Base-by-base conservation (phyloP, 2,888 invertebrate species). In the Sycophila texana region DNA sequence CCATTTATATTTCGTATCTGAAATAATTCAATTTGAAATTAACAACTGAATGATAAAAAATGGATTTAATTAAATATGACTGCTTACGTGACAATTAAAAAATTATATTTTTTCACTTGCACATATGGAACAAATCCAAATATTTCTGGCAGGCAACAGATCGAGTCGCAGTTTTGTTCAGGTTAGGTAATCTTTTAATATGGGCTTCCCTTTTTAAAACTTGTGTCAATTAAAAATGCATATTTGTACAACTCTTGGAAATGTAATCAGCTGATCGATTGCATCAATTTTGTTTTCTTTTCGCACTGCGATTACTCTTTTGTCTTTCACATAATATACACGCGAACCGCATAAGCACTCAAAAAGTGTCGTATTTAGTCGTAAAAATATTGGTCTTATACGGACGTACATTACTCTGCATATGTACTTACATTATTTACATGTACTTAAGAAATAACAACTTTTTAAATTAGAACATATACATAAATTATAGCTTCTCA, bases 51-150 rank as follows among this genome's bases (percentile, higher is more conserved):
- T 10, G 12, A 16, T 39, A 4, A 18, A 18, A 39, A 18, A 18
- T 39, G 47, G 2, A 7, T 39, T 63, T n/a, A 63, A 4, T 39
- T n/a, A 30, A 18, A 18, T 4, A 63, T 1, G 5, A 63, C 39
- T 47, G n/a, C n/a, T n/a, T 53, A 53, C 53, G n/a, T 53, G 53
- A 5, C n/a, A 2, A 1, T 30, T 2, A n/a, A 39, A 61, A 61
- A 26, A 61, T 26, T 26, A 16, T 2, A 16, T n/a, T 12, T 39
- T 63, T 12, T 47, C 18, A 47, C 4, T 2, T n/a, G 18, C 18
- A n/a, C 39, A 63, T 63, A 63, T 63, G 63, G 63, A 47, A 47
- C 63, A 39, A 63, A 18, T 63, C 18, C n/a, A 18, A 10, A 4
- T 39, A 47, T 63, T 47, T 7, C 39, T 18, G 18, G 47, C 18